Percentiles rank a stretch among this genome's conserved stretches.
phyloP scores from a whole-genome alignment of 1,140 invertebrate species.

The Procambarus virginalis region DNA sequence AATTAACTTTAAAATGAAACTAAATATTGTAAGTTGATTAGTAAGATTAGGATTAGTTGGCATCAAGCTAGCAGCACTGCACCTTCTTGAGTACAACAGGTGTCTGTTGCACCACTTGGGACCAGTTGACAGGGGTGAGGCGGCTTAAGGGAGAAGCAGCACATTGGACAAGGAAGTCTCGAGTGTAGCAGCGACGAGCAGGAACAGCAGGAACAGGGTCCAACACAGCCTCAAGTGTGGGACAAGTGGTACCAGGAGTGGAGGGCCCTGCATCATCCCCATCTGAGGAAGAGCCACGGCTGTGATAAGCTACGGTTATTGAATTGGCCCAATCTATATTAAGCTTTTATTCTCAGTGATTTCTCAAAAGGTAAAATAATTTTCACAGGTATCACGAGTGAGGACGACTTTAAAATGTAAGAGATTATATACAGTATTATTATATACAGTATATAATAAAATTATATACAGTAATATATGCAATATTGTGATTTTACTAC shows the following conservation, averaged over 20 bases:
- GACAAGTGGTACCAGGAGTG: slow-evolving; percentile 43
- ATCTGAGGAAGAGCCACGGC: slow-evolving; percentile 46
- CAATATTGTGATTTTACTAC: too few relatives aligned
- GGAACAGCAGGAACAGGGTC: slow-evolving; percentile 22
- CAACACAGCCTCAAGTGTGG: slow-evolving; percentile 17
- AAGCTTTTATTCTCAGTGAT: background rate
- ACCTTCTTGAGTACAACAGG: slow-evolving; percentile 57
- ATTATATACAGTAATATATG: too few relatives aligned
- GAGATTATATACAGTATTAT: background rate
- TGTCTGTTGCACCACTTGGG: slow-evolving; percentile 38
- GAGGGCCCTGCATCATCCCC: slow-evolving; percentile 46
- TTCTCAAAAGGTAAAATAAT: background rate
- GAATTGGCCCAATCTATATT: background rate
- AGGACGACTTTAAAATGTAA: background rate
- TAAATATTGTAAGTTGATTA: background rate
- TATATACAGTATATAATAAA: too few relatives aligned
- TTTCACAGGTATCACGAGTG: background rate
- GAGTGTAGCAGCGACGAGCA: slow-evolving; percentile 37
- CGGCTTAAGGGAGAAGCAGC: slow-evolving; percentile 54
- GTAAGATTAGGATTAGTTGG: background rate
- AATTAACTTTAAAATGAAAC: background rate
- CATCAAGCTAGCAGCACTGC: slow-evolving; percentile 40
- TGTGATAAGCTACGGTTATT: background rate
- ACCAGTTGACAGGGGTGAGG: slow-evolving; percentile 48
- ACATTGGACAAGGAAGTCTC: slow-evolving; percentile 56